Conservation (phyloP, 1,140 invertebrate genomes). For the Chironomus tepperi region DNA sequence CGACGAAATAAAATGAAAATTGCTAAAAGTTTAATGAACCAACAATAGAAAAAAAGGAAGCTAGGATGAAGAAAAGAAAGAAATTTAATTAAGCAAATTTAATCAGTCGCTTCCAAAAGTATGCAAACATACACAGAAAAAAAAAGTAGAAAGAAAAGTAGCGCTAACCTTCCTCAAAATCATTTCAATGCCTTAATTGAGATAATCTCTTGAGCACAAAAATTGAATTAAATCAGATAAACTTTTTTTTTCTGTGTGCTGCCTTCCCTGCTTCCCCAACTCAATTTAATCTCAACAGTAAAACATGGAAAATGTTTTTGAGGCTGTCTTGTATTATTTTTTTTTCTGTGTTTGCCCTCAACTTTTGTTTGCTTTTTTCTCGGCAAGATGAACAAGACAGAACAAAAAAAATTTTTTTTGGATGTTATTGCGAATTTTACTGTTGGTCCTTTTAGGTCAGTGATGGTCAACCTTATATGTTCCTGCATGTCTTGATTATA, state of each 20-base stretch:
- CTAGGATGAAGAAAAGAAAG: background rate
- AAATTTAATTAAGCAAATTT: conserved; percentile 15
- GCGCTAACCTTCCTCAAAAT: background rate
- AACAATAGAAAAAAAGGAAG: background rate
- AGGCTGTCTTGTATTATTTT: too few relatives aligned
- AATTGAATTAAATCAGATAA: conserved; percentile 10
- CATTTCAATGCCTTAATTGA: conserved; percentile 13
- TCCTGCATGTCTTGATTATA: too few relatives aligned
- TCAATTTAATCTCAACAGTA: background rate
- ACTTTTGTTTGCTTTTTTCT: too few relatives aligned
- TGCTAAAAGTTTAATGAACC: background rate
- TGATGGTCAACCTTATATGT: too few relatives aligned
- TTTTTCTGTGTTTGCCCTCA: too few relatives aligned
- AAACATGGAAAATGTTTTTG: background rate
- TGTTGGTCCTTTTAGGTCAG: too few relatives aligned
- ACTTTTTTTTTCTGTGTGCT: background rate
- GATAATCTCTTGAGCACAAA: conserved; percentile 7
- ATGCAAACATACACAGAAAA: background rate
- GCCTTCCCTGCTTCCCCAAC: background rate
- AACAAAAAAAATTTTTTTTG: too few relatives aligned
- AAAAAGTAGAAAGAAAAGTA: background rate
- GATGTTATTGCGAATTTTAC: too few relatives aligned
- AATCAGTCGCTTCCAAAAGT: background rate
- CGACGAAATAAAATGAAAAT: background rate
- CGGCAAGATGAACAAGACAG: too few relatives aligned